Evolutionary conservation across 2,113 vertebrate genomes (phyloP).

Genomic region (Clinocottus analis): DNA sequence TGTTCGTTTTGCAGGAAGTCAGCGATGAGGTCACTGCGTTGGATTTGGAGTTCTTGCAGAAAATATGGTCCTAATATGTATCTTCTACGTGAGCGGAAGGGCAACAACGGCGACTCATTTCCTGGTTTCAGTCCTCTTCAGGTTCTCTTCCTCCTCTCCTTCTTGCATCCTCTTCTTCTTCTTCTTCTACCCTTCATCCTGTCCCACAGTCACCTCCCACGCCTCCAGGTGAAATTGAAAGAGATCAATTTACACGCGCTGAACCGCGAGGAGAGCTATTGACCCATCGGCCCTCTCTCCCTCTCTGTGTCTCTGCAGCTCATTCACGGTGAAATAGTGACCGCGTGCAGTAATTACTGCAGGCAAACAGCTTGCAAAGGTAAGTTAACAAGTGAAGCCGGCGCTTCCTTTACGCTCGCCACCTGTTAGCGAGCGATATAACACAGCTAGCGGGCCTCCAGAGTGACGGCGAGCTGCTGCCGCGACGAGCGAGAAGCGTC

Average conservation of each 20-base stretch:
- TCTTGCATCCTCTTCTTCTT: slow-evolving; percentile 28
- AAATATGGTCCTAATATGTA: too few species aligned
- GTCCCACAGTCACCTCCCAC: slow-evolving; percentile 58
- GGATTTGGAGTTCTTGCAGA: too few species aligned
- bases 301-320: slow-evolving; percentile 54
- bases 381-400: slow-evolving; percentile 29
- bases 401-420: not conserved
- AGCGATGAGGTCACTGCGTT: too few species aligned
- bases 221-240: slow-evolving; percentile 91
- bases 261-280: slow-evolving; percentile 87
- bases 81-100: too few species aligned
- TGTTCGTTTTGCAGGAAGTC: too few species aligned
- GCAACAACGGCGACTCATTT: too few species aligned
- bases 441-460: not conserved
- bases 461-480: not conserved
- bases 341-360: slow-evolving; percentile 23
- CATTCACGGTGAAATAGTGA: slow-evolving; percentile 1
- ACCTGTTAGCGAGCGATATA: slow-evolving; percentile 20
- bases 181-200: slow-evolving; percentile 3
- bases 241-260: slow-evolving; percentile 95
- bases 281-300: too few species aligned
- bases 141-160: slow-evolving; percentile 4
- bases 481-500: slow-evolving; percentile 22
- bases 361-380: slow-evolving; percentile 40
- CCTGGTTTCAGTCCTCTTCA: too few species aligned